A percentile compares a stretch with the other conserved stretches of the same genome.
phyloP scores from a whole-genome alignment of 2,797 vertebrate species.

The Acanthornis magna region DNA sequence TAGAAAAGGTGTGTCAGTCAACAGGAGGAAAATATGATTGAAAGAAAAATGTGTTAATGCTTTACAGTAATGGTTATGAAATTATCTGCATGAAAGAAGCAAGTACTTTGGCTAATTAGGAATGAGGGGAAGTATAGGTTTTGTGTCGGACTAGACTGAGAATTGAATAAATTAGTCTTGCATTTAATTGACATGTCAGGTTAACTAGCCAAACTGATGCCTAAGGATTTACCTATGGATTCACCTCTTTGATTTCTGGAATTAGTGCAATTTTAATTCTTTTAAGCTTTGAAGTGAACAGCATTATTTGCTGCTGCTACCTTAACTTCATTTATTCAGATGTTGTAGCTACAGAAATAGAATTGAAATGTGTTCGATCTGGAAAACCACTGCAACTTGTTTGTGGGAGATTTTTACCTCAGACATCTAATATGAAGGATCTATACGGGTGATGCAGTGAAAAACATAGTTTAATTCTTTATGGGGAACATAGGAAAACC shows the following conservation, averaged over 20 bases:
- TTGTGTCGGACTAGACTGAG: slow-evolving; percentile 32
- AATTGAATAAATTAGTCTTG: slow-evolving; percentile 38
- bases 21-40: slow-evolving; percentile 44
- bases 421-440: background rate
- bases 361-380: background rate
- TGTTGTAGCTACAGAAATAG: background rate
- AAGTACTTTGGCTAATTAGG: slow-evolving; percentile 53
- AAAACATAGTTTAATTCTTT: background rate
- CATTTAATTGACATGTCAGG: slow-evolving; percentile 9
- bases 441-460: background rate
- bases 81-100: slow-evolving; percentile 57
- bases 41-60: slow-evolving; percentile 59
- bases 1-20: slow-evolving; percentile 47
- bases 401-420: background rate
- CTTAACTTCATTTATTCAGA: background rate
- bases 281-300: background rate
- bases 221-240: slow-evolving; percentile 10
- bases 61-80: slow-evolving; percentile 53
- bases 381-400: background rate
- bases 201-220: background rate
- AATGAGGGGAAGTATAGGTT: slow-evolving; percentile 36
- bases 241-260: slow-evolving; percentile 29
- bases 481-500: background rate
- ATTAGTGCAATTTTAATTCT: background rate
- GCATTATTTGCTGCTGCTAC: background rate